These are phyloP conservation scores for Nymphalis polychloros DNA, from an alignment of 2,888 invertebrate genomes.

Conservation along the genomic window DNA sequence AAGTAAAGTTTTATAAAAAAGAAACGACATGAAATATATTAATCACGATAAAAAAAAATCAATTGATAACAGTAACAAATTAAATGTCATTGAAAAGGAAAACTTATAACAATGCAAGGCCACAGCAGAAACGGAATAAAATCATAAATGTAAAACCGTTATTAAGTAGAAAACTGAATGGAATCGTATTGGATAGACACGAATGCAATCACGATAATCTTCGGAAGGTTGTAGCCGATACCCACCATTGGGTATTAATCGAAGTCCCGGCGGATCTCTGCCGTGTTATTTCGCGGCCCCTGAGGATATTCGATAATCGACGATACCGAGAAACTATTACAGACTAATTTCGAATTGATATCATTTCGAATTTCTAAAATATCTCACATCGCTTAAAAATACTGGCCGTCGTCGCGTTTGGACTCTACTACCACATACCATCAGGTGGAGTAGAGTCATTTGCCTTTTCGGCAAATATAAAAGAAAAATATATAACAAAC, in stretches of 20 bases:
- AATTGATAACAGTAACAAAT: conserved; percentile 26
- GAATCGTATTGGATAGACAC: conserved; percentile 39
- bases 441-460: too few relatives aligned
- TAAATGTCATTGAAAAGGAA: conserved; percentile 30
- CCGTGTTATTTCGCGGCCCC: conserved; percentile 41
- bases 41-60: conserved; percentile 7
- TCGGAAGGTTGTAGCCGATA: conserved; percentile 55
- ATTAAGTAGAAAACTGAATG: conserved; percentile 40
- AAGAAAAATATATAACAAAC: neutral
- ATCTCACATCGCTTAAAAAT: neutral
- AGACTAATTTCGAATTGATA: conserved; percentile 5
- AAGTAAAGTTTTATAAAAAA: neutral
- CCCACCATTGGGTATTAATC: conserved; percentile 53
- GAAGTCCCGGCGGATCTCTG: conserved; percentile 52
- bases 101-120: conserved; percentile 37
- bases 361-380: neutral
- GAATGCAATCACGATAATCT: conserved; percentile 48
- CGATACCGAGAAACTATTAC: conserved; percentile 41
- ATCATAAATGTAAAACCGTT: conserved; percentile 38
- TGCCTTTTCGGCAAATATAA: too few relatives aligned
- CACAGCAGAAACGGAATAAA: conserved; percentile 32
- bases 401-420: too few relatives aligned
- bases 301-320: conserved; percentile 32
- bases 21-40: neutral
- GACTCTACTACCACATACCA: too few relatives aligned